A percentile compares a stretch with the other conserved stretches of the same genome.
Evolutionary conservation across 1,140 invertebrate genomes (phyloP).

Genomic region (Xylocopa sonorina): DNA sequence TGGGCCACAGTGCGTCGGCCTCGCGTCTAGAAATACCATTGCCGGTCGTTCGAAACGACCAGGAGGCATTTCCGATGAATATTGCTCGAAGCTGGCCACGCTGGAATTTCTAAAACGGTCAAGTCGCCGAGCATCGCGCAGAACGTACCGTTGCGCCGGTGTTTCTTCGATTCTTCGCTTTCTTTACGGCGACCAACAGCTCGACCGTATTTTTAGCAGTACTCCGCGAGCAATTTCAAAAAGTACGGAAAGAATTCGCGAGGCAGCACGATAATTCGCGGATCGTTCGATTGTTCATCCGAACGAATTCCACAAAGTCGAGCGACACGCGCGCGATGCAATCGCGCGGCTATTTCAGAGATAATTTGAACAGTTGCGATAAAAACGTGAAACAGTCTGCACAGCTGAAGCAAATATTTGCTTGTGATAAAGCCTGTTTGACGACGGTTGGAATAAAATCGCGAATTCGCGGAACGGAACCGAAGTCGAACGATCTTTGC

Average conservation of each 20-base stretch:
- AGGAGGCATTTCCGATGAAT: conserved; percentile 46
- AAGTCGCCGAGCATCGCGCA: too few species aligned
- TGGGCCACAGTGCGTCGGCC: conserved; percentile 68
- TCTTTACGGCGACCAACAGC: too few species aligned
- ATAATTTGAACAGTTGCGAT: conserved; percentile 11
- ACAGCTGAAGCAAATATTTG: not conserved
- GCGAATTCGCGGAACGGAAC: too few species aligned
- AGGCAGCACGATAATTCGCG: too few species aligned
- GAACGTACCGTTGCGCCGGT: too few species aligned
- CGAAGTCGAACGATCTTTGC: too few species aligned
- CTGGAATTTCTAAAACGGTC: not conserved
- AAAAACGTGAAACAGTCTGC: not conserved
- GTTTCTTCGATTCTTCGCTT: not conserved
- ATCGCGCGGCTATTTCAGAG: not conserved
- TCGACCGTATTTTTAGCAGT: too few species aligned
- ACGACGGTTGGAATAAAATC: not conserved
- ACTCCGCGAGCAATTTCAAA: too few species aligned
- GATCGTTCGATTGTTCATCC: not conserved
- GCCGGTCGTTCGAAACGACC: conserved; percentile 33
- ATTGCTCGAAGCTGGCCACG: not conserved
- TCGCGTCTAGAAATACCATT: conserved; percentile 65
- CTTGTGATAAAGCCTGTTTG: not conserved
- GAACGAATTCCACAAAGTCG: not conserved
- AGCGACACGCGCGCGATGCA: not conserved
- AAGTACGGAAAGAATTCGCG: too few species aligned